Percentiles rank a stretch among this genome's conserved stretches.
Conservation (phyloP, 1,140 invertebrate genomes). For the Berghia stephanieae region DNA sequence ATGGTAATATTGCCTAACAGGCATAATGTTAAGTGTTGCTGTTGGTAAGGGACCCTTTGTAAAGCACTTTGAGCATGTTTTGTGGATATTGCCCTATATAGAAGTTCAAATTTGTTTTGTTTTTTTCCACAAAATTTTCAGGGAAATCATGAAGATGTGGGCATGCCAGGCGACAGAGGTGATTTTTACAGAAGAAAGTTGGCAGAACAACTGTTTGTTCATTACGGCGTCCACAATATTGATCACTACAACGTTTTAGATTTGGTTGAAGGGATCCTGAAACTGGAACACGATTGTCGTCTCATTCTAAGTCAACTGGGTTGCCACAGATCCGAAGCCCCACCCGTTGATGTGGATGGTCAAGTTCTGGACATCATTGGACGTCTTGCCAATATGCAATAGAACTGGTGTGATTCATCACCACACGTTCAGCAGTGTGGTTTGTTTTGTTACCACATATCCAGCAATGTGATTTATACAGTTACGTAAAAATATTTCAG, state of each 20-base stretch:
- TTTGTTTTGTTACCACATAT: too few species aligned
- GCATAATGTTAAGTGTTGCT: too few species aligned
- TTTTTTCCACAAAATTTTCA: conserved; percentile 19
- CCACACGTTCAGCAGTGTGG: too few species aligned
- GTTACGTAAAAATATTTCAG: too few species aligned
- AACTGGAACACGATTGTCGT: conserved; percentile 48
- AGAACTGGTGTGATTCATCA: too few species aligned
- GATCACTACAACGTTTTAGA: conserved; percentile 50
- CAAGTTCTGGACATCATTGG: conserved; percentile 53
- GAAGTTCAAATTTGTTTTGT: too few species aligned
- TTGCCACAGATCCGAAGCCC: conserved; percentile 36
- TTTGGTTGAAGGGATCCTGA: conserved; percentile 48
- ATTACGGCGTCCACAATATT: conserved; percentile 45
- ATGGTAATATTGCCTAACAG: too few species aligned
- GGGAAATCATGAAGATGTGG: conserved; percentile 54
- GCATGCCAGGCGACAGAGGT: conserved; percentile 53
- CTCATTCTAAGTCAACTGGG: conserved; percentile 38
- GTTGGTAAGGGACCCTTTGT: too few species aligned
- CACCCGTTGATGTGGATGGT: conserved; percentile 48
- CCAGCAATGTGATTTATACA: too few species aligned
- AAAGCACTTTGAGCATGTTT: too few species aligned
- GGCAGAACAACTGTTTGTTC: conserved; percentile 56
- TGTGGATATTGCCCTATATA: too few species aligned
- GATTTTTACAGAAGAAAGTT: conserved; percentile 59
- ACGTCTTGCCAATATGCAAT: conserved; percentile 52